Evolutionary conservation across 2,797 vertebrate genomes (phyloP).

Genomic region (Clarias fuscus): DNA sequence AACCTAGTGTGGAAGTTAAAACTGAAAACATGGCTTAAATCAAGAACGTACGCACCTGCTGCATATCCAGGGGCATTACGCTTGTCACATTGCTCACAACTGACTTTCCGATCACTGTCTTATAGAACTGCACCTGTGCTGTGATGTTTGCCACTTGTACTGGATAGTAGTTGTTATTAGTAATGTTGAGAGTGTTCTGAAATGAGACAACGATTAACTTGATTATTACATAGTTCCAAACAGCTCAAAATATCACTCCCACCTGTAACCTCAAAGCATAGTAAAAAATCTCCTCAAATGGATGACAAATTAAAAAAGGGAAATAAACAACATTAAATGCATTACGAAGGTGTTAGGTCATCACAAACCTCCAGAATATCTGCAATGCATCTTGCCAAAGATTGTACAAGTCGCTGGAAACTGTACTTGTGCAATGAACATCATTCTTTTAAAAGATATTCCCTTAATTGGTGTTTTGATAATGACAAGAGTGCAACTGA

Average conservation of each 20-base stretch:
- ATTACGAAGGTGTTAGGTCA: not conserved
- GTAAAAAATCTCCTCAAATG: not conserved
- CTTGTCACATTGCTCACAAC: conserved; percentile 84
- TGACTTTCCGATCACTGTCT: conserved; percentile 90
- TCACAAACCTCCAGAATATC: not conserved
- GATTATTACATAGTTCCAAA: not conserved
- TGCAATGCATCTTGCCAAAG: not conserved
- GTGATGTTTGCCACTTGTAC: conserved; percentile 89
- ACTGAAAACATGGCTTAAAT: not conserved
- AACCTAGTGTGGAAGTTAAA: not conserved
- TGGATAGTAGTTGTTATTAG: conserved; percentile 94
- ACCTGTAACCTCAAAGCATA: not conserved
- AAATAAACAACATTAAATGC: not conserved
- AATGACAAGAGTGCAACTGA: not conserved
- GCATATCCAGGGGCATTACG: conserved; percentile 88
- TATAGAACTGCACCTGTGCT: conserved; percentile 91
- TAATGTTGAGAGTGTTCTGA: conserved; percentile 94
- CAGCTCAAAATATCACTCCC: not conserved
- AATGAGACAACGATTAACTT: conserved; percentile 43
- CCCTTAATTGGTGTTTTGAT: not conserved
- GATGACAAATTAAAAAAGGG: not conserved
- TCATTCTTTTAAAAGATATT: not conserved
- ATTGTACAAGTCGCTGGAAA: not conserved
- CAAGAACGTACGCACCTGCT: conserved; percentile 73
- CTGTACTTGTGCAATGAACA: not conserved